Conservation (phyloP, 2,113 vertebrate genomes). For the Amblyopsis rosae region DNA sequence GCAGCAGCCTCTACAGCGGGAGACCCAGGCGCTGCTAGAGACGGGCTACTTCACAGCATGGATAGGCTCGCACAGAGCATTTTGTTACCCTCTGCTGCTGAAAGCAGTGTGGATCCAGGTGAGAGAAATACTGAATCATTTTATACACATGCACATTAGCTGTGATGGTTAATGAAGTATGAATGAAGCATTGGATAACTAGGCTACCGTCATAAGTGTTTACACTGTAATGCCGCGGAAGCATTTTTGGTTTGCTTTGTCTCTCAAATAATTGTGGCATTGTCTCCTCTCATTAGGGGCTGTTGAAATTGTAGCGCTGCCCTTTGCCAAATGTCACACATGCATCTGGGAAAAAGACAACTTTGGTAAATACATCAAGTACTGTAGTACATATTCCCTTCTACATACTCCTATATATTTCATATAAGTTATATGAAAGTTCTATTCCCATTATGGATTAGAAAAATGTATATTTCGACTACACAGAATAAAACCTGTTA, state of each 20-base stretch:
- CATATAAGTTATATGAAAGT: background rate
- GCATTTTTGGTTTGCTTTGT: background rate
- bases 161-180: too few relatives aligned
- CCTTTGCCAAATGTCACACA: conserved; percentile 83
- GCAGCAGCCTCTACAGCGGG: conserved; percentile 61
- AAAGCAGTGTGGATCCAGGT: conserved; percentile 60
- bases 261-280: background rate
- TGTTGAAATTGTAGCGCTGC: conserved; percentile 79
- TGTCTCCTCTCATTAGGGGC: conserved; percentile 51
- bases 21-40: conserved; percentile 66
- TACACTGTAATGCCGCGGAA: too few relatives aligned
- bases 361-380: conserved; percentile 80
- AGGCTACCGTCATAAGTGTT: too few relatives aligned
- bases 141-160: too few relatives aligned
- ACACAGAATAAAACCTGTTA: too few relatives aligned
- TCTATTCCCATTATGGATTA: background rate
- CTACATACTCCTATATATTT: too few relatives aligned
- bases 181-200: too few relatives aligned
- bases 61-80: conserved; percentile 73
- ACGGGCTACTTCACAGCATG: conserved; percentile 71
- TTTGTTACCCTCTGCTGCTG: conserved; percentile 27
- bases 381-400: background rate
- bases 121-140: background rate
- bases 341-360: conserved; percentile 89
- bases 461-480: too few relatives aligned